Percentiles rank a stretch among this genome's conserved stretches.
phyloP scores from a whole-genome alignment of 1,140 invertebrate species.

The Macrosteles quadrilineatus region DNA sequence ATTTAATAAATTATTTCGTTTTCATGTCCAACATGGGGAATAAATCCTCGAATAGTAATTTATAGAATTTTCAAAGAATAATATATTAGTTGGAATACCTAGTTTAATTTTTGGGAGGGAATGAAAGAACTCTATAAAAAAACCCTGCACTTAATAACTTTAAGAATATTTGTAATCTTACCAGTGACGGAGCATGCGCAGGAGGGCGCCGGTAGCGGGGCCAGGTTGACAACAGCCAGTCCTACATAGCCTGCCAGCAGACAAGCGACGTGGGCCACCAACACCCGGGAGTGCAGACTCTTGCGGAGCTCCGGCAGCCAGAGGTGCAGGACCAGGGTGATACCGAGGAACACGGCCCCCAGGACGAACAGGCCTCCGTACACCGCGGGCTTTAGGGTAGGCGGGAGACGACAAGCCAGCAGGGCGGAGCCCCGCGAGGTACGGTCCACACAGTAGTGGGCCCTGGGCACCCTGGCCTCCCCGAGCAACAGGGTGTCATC shows the following conservation, averaged over 20 bases:
- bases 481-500: slow-evolving; percentile 14
- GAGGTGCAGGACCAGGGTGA: slow-evolving; percentile 38
- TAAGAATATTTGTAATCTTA: slow-evolving; percentile 17
- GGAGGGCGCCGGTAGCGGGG: neutral
- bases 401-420: neutral
- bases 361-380: slow-evolving; percentile 35
- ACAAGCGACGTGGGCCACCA: slow-evolving; percentile 36
- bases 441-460: slow-evolving; percentile 32
- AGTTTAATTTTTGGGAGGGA: too few species aligned
- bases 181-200: slow-evolving; percentile 30
- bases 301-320: slow-evolving; percentile 38
- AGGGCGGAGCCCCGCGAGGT: neutral
- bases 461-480: slow-evolving; percentile 20
- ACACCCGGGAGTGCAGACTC: slow-evolving; percentile 35
- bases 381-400: slow-evolving; percentile 11
- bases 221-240: slow-evolving; percentile 30
- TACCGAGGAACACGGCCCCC: slow-evolving; percentile 35
- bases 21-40: too few species aligned
- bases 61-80: too few species aligned
- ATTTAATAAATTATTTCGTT: too few species aligned
- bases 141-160: too few species aligned
- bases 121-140: too few species aligned
- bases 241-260: slow-evolving; percentile 35
- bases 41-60: too few species aligned
- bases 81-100: too few species aligned